These are phyloP conservation scores for Arctia plantaginis DNA, from an alignment of 2,888 invertebrate species.

Conservation along the genomic window DNA sequence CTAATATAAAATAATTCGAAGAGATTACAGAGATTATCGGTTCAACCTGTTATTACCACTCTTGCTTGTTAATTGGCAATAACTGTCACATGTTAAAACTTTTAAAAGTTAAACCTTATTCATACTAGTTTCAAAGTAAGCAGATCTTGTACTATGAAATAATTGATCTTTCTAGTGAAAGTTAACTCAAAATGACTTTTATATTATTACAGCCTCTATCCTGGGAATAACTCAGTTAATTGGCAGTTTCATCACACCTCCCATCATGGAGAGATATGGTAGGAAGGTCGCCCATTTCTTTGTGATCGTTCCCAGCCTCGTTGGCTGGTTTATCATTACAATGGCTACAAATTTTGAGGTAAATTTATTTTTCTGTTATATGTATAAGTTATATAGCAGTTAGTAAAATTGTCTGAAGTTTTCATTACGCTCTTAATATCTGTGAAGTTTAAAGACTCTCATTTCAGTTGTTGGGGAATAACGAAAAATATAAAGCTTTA, in stretches of 20 bases:
- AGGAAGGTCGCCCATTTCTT: slow-evolving; percentile 76
- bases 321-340: slow-evolving; percentile 82
- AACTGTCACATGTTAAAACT: too few species aligned
- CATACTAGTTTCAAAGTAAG: too few species aligned
- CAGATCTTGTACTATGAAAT: neutral
- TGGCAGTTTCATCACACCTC: slow-evolving; percentile 58
- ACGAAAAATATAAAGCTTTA: too few species aligned
- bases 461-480: too few species aligned
- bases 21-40: too few species aligned
- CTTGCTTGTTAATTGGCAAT: too few species aligned
- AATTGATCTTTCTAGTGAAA: neutral
- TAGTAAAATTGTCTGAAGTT: neutral
- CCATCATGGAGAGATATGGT: slow-evolving; percentile 80
- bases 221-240: slow-evolving; percentile 54
- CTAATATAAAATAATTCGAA: too few species aligned
- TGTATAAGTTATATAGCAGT: neutral
- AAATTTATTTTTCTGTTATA: neutral
- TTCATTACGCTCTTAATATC: too few species aligned
- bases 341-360: slow-evolving; percentile 68
- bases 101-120: too few species aligned
- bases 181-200: neutral
- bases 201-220: slow-evolving; percentile 49
- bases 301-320: slow-evolving; percentile 73
- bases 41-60: too few species aligned
- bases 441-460: too few species aligned